phyloP scores from a whole-genome alignment of 1,140 invertebrate genomes.

The Musca vetustissima region DNA sequence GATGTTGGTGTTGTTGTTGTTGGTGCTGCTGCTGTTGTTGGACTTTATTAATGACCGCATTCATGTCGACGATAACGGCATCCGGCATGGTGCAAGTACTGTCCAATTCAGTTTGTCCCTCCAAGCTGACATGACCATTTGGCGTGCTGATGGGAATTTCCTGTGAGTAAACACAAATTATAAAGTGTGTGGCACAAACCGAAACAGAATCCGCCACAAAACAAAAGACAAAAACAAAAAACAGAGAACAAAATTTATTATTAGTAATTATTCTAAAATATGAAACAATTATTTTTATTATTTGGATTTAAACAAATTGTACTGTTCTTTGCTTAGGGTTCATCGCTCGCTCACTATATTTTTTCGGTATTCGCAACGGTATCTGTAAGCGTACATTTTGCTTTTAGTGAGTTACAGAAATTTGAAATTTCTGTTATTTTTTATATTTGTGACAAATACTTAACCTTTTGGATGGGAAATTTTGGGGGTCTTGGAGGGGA shows the following conservation, averaged over 20 bases:
- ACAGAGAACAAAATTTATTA: neutral
- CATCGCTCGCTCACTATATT: too few relatives aligned
- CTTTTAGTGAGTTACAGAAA: slow-evolving; percentile 29
- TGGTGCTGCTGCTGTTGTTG: slow-evolving; percentile 49
- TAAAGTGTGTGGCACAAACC: neutral
- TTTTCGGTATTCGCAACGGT: too few relatives aligned
- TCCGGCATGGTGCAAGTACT: slow-evolving; percentile 43
- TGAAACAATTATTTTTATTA: too few relatives aligned
- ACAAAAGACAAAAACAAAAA: neutral
- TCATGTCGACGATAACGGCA: slow-evolving; percentile 52
- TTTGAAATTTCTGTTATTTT: slow-evolving; percentile 22
- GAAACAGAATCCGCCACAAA: neutral
- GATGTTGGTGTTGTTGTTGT: slow-evolving; percentile 47
- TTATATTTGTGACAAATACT: slow-evolving; percentile 15
- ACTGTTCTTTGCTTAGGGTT: neutral
- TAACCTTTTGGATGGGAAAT: neutral
- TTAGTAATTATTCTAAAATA: neutral
- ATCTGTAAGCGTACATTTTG: slow-evolving; percentile 30
- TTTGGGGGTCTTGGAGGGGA: neutral
- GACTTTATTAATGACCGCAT: slow-evolving; percentile 49
- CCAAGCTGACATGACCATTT: slow-evolving; percentile 42
- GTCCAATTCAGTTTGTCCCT: slow-evolving; percentile 51
- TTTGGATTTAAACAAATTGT: neutral
- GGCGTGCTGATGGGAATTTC: slow-evolving; percentile 47
- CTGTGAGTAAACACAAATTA: slow-evolving; percentile 27